Base-by-base conservation (phyloP, 2,888 invertebrate genomes). In the Adineta ricciae region DNA sequence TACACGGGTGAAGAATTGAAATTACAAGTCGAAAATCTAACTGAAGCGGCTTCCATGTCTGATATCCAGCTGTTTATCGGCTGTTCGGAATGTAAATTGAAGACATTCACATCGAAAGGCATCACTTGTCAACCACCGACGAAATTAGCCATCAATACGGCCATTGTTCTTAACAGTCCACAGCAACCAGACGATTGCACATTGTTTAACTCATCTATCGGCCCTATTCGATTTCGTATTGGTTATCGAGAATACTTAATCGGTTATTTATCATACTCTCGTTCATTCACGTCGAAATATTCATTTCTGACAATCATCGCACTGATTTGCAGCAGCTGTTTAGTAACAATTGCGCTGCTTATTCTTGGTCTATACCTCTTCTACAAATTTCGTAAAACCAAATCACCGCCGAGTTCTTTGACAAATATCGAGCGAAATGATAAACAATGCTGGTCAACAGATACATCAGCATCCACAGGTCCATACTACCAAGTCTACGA, bases 1-100 rank as follows among this genome's bases (percentile, higher is more conserved):
- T 78, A 78, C n/a, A 78, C 78, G 41, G 78, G 78, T 78, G 78
- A 78, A 78, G 78, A 78, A 78, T 78, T 78, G 41, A 78, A 78
- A 78, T 38, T 78, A 41, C 78, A 78, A 32, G 78, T 78, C 1
- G 41, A 78, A 78, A 78, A 78, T 78, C 41, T 78, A 78, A 78
- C 78, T 21, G 78, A 78, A 24, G 78, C 78, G 38, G 41, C 78
- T n/a, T 78, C 78, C 24, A 78, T 78, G 9, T 9, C 38, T 5
- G 78, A 78, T 41, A 78, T 78, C 41, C 41, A 78, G 41, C 24
- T 78, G n/a, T 78, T 78, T 11, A 78, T 78, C 41, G 78, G 41
- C 14, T 78, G 78, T 41, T 41, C 78, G 24, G 78, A 78, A 78
- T 78, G 78, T 78, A 38, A 78, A 78, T 24, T 78, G 5, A 38